Evolutionary conservation across 2,888 invertebrate genomes (phyloP), one percentile per base, ranked within the genome.

Genomic region (Aproaerema taeniolella): DNA sequence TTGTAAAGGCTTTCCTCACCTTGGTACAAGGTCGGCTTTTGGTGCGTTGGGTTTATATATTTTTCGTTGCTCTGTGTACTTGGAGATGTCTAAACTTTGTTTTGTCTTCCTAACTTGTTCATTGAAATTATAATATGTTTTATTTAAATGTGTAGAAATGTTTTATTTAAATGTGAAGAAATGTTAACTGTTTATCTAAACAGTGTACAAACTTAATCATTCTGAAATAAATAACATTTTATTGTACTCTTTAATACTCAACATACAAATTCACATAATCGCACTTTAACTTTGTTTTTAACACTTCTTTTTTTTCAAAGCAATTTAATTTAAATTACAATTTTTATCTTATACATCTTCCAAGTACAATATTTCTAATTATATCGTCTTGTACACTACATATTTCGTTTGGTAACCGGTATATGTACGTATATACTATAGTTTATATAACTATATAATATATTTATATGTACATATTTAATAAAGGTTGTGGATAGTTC

Each of bases 1-100:
- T 61, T 66, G 70, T 67, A 75, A 66, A 61, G 61, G 77, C 78
- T 79, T 77, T 64, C n/a, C 67, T 69, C 80, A 78, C 76, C 62
- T 68, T 68, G 71, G 71, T 67, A 51, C 58, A 53, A 58, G 64
- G 71, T 66, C 59, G 61, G 78, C 78, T 78, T 75, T 55, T 73
- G 83, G 81, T 79, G 77, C 77, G 70, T 76, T 77, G 79, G 82
- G 77, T 75, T 58, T 68, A 57, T 60, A 58, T 53, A 9, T 26
- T 26, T 77, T 79, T 57, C 66, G 70, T 78, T 81, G 79, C 79
- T 63, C 49, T 20, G n/a, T 43, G 37, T 32, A 31, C 34, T 36
- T 38, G 38, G 38, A 38, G 40, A 44, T 43, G 41, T 38, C 35
- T 17, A 7, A 16, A n/a, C n/a, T n/a, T n/a, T n/a, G n/a, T n/a